Evolutionary conservation across 2,888 invertebrate genomes (phyloP).

Genomic region (Ceraclea dissimilis): DNA sequence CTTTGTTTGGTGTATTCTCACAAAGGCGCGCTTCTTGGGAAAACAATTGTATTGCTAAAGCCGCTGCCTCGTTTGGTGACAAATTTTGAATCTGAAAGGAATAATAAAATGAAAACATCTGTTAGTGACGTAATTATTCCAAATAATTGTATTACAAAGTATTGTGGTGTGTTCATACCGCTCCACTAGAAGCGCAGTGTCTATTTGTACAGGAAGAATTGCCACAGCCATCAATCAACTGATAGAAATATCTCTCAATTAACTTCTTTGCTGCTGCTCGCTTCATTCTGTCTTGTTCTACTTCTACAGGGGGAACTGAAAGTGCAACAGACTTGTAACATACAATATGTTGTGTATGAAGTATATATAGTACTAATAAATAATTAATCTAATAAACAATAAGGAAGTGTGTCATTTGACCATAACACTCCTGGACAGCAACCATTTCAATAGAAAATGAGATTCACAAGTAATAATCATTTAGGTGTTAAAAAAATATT

Average conservation of each 20-base stretch:
- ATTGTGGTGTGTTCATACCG: conserved; percentile 51
- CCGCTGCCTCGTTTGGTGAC: conserved; percentile 85
- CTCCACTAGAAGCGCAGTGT: conserved; percentile 84
- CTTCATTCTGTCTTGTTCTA: conserved; percentile 60
- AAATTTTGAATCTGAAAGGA: conserved; percentile 56
- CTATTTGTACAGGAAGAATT: conserved; percentile 79
- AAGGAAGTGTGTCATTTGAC: too few relatives aligned
- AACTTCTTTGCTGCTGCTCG: conserved; percentile 73
- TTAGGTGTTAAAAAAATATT: too few relatives aligned
- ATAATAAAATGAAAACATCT: neutral
- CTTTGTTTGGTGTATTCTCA: conserved; percentile 66
- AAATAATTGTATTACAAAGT: neutral
- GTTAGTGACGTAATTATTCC: neutral
- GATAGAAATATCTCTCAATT: conserved; percentile 89
- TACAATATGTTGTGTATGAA: too few relatives aligned
- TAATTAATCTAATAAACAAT: too few relatives aligned
- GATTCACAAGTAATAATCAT: too few relatives aligned
- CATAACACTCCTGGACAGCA: too few relatives aligned
- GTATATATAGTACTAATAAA: too few relatives aligned
- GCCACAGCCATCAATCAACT: conserved; percentile 87
- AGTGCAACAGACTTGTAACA: neutral
- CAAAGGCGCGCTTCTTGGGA: conserved; percentile 79
- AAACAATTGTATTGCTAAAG: conserved; percentile 79
- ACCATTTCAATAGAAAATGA: too few relatives aligned
- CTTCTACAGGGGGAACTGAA: conserved; percentile 27